Evolutionary conservation across 2,113 vertebrate genomes (phyloP).

Genomic region (Furnarius figulus): DNA sequence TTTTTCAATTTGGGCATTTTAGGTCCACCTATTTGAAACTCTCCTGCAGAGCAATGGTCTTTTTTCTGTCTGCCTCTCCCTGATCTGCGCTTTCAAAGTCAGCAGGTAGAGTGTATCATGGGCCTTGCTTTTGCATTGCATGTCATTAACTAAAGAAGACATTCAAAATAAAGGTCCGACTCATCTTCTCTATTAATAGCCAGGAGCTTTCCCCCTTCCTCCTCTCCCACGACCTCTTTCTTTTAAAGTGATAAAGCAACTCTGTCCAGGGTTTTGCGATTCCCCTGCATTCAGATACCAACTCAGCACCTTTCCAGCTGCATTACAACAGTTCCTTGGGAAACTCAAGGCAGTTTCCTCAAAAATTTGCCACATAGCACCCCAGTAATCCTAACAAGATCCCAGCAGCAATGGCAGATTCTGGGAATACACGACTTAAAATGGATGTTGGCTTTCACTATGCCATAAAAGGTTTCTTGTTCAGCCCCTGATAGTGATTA

Average conservation of each 20-base stretch:
- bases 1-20: background rate
- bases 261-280: background rate
- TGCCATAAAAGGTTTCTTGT: background rate
- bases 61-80: background rate
- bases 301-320: background rate
- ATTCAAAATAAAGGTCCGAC: slow-evolving; percentile 44
- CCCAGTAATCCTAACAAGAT: background rate
- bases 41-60: background rate
- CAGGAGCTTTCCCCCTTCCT: background rate
- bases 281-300: background rate
- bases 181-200: slow-evolving; percentile 34
- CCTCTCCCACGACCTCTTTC: background rate
- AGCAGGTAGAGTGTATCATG: background rate
- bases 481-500: background rate
- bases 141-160: slow-evolving; percentile 12
- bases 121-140: background rate
- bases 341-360: background rate
- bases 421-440: background rate
- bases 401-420: background rate
- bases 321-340: background rate
- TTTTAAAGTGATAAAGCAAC: slow-evolving; percentile 7
- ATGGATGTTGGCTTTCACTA: background rate
- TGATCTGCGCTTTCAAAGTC: background rate
- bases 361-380: background rate
- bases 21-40: background rate